Percentiles rank a stretch among this genome's conserved stretches.
These are phyloP conservation scores for Cyprinodon diabolis DNA, from an alignment of 2,797 vertebrate species.

Conservation along the genomic window DNA sequence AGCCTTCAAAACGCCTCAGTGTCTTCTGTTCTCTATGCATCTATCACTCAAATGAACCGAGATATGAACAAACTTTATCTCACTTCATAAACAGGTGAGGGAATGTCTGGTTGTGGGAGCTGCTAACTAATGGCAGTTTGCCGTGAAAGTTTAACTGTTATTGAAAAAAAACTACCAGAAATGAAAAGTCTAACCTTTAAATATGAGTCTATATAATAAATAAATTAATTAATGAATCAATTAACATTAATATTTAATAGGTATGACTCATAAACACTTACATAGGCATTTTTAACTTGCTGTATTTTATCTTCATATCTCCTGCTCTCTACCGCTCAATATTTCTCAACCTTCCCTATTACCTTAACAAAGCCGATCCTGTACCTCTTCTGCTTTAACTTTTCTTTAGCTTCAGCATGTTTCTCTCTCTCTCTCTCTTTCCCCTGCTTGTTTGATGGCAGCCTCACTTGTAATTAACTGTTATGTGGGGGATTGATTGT, in stretches of 20 bases:
- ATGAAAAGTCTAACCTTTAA: constrained; percentile 40
- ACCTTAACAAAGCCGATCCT: constrained; percentile 61
- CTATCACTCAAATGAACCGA: constrained; percentile 34
- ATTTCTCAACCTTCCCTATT: constrained; percentile 54
- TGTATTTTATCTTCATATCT: constrained; percentile 72
- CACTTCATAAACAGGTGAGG: constrained; percentile 39
- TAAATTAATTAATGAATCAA: background rate
- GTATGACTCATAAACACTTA: constrained; percentile 6
- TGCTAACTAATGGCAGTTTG: constrained; percentile 20
- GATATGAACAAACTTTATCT: constrained; percentile 21
- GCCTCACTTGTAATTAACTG: constrained; percentile 85
- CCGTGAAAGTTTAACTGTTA: constrained; percentile 30
- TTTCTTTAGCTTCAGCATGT: constrained; percentile 43
- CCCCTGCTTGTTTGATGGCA: constrained; percentile 67
- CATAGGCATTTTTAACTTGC: constrained; percentile 9
- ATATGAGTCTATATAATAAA: constrained; percentile 33
- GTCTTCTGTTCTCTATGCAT: constrained; percentile 20
- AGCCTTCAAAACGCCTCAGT: constrained; percentile 21
- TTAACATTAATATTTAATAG: too few relatives aligned
- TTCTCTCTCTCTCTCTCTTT: constrained; percentile 44
- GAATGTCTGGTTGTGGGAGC: constrained; percentile 26
- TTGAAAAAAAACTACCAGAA: constrained; percentile 41
- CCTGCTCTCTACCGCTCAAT: constrained; percentile 54
- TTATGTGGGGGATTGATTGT: constrained; percentile 85
- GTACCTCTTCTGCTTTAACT: constrained; percentile 44